phyloP scores from a whole-genome alignment of 1,140 invertebrate species.

The Orchestia grillus region DNA sequence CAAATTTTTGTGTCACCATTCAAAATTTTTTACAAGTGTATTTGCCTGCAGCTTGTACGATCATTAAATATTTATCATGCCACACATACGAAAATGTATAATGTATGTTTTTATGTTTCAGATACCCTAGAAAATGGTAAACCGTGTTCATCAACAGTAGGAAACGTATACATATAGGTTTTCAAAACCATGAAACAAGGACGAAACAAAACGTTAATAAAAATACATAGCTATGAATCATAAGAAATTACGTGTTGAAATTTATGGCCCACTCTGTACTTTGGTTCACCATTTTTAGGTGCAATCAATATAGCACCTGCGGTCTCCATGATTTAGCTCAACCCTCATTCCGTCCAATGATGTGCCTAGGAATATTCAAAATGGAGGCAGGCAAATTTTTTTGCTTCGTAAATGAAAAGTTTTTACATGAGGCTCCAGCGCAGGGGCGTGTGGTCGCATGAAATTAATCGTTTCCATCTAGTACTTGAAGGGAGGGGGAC shows the following conservation, averaged over 20 bases:
- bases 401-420: neutral
- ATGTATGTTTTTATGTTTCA: too few relatives aligned
- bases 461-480: neutral
- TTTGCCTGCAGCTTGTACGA: too few relatives aligned
- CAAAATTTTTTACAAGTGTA: neutral
- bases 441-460: neutral
- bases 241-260: too few relatives aligned
- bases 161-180: too few relatives aligned
- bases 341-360: neutral
- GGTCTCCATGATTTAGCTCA: neutral
- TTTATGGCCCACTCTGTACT: too few relatives aligned
- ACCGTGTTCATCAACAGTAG: too few relatives aligned
- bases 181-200: too few relatives aligned
- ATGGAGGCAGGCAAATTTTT: slow-evolving; percentile 7
- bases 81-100: too few relatives aligned
- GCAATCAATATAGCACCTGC: neutral
- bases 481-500: neutral
- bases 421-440: neutral
- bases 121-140: too few relatives aligned
- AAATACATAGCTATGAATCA: too few relatives aligned
- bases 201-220: too few relatives aligned
- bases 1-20: neutral
- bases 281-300: neutral
- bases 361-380: neutral
- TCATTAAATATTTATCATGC: too few relatives aligned